A percentile compares a stretch with the other conserved stretches of the same genome.
Conservation (phyloP, 2,888 invertebrate genomes). For the Ommatoiulus sabulosus region DNA sequence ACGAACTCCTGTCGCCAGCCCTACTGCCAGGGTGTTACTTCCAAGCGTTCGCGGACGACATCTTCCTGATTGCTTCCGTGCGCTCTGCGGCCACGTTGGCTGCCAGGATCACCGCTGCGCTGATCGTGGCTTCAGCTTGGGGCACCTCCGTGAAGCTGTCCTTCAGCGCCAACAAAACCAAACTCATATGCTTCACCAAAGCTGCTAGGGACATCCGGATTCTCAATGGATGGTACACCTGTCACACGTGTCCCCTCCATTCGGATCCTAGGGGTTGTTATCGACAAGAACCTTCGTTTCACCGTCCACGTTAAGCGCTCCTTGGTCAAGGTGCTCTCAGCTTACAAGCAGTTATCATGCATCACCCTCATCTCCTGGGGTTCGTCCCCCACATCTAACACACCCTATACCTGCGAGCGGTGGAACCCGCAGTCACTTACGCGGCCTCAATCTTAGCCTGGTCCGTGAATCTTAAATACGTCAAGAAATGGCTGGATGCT, state of each 20-base stretch:
- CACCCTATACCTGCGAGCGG: neutral
- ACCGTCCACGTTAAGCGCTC: neutral
- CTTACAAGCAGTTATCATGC: neutral
- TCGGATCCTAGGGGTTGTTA: neutral
- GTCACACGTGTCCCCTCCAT: neutral
- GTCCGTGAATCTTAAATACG: neutral
- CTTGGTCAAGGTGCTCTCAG: neutral
- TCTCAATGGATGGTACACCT: neutral
- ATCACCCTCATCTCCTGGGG: neutral
- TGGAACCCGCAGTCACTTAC: neutral
- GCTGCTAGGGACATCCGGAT: neutral
- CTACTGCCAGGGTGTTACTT: neutral
- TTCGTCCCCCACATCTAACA: neutral
- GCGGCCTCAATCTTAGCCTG: neutral
- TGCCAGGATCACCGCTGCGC: too few species aligned
- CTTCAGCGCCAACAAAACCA: neutral
- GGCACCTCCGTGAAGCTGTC: neutral
- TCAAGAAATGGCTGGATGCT: neutral
- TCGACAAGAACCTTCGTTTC: neutral
- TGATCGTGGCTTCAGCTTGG: rapidly evolving
- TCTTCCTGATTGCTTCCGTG: neutral
- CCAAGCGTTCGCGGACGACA: neutral
- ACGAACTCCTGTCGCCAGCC: neutral
- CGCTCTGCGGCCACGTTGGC: neutral
- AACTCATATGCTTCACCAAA: neutral